Base-by-base conservation (phyloP, 1,140 invertebrate genomes). In the Orius insidiosus region DNA sequence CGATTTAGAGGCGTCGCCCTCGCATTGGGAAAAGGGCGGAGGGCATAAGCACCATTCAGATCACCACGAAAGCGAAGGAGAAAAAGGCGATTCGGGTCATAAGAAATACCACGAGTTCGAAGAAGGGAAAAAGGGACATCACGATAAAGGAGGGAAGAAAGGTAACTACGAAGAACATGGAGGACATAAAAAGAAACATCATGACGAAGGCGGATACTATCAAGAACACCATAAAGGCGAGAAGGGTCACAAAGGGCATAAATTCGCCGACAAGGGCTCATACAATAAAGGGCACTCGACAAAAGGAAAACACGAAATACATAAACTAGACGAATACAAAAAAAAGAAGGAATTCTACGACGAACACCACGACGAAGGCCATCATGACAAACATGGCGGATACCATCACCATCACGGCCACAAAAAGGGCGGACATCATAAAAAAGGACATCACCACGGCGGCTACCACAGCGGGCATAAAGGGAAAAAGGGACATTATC, bases 361-460 rank as follows among this genome's bases (percentile, higher is more conserved):
- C 53, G 72, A 75, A 58, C 68, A 74, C 54, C 72, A 75, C 56
- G 70, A 74, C 51, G 66, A 63, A 48, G 73, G 71, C 34, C 70
- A 71, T 49, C 72, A 76, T 52, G 66, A 72, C 52, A 75, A 76
- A 52, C 66, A 71, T 44, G 71, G 71, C 24, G 63, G 64, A 1
- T 64, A 70, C 55, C 70, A 76, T 50, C 66, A 76, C 45, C 64
- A 72, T 45, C 72, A 74, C 53, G 66, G 69, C 6, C 67, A 68
- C 53, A 71, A 82, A 52, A 74, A 80, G 49, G 78, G 78, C 10
- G 76, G 76, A 5, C 73, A 78, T 54, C 76, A 80, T 63, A 81
- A 82, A 77, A n/a, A 77, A 2, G 75, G 75, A 2, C 75, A 78
- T 51, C 72, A 80, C 47, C 70, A 81, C 37, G 67, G 69, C 6